Conservation (phyloP, 2,113 vertebrate genomes). For the Ceyx cyanopectus region DNA sequence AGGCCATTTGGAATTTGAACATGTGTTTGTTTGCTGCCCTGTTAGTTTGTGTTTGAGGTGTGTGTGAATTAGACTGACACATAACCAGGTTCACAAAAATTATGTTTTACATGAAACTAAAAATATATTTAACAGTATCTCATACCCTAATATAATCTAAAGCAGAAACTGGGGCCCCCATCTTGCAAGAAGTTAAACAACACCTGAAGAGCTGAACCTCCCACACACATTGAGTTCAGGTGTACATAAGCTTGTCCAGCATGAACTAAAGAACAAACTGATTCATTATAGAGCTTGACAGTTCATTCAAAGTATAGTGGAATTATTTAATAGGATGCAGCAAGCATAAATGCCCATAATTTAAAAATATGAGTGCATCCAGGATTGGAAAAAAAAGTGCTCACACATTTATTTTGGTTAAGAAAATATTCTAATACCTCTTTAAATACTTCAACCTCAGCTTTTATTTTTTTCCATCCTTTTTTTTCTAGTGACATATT, state of each 20-base stretch:
- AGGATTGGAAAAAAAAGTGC: not conserved
- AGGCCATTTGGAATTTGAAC: conserved; percentile 69
- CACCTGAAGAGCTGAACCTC: not conserved
- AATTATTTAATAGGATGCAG: conserved; percentile 2
- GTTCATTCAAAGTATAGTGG: not conserved
- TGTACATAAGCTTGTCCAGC: not conserved
- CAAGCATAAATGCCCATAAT: not conserved
- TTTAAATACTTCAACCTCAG: not conserved
- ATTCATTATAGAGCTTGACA: not conserved
- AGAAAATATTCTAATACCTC: not conserved
- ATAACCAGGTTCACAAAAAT: not conserved
- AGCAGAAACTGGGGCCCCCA: not conserved
- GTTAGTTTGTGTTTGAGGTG: not conserved
- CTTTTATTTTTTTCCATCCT: conserved; percentile 19
- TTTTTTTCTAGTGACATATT: not conserved
- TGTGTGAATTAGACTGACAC: not conserved
- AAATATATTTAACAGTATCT: conserved; percentile 1
- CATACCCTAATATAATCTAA: conserved; percentile 9
- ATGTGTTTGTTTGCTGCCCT: conserved; percentile 36
- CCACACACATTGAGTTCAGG: conserved; percentile 6
- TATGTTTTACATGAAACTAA: not conserved
- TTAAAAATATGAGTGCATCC: not conserved
- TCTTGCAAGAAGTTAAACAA: conserved; percentile 8
- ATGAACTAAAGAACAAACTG: not conserved
- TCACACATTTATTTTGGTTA: not conserved